phyloP scores from a whole-genome alignment of 2,888 invertebrate genomes.

The Lasiommata megera region DNA sequence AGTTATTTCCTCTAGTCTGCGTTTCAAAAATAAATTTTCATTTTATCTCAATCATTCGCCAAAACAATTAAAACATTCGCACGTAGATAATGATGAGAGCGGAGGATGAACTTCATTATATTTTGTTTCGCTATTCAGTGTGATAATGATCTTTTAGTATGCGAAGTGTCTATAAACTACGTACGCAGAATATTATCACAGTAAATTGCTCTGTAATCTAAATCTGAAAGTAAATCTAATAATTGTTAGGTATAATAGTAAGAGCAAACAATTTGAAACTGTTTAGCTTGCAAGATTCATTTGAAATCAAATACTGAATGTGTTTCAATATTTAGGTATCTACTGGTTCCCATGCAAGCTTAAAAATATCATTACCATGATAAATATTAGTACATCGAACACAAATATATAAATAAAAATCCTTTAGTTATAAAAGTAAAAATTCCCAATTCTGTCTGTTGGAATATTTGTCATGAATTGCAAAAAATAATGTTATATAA shows the following conservation, averaged over 20 bases:
- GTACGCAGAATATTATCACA: background rate
- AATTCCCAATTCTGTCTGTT: no score
- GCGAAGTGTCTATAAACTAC: background rate
- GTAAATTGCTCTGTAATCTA: background rate
- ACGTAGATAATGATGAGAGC: constrained; percentile 23
- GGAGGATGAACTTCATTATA: constrained; percentile 25
- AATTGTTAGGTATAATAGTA: background rate
- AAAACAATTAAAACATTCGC: constrained; percentile 32
- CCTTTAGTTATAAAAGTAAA: no score
- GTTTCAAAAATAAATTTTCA: constrained; percentile 17
- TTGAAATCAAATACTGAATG: background rate
- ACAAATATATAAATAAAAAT: no score
- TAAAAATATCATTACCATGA: no score
- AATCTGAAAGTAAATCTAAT: background rate
- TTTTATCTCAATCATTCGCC: constrained; percentile 28
- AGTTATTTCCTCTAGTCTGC: background rate
- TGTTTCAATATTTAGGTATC: background rate
- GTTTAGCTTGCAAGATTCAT: background rate
- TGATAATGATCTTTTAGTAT: constrained; percentile 2
- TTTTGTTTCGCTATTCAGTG: constrained; percentile 17
- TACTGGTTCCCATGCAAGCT: no score
- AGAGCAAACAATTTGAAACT: background rate
- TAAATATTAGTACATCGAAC: no score
- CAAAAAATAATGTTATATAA: no score
- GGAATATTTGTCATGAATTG: no score